Percentiles rank a stretch among this genome's conserved stretches.
These are phyloP conservation scores for Zoanthus sansibaricus DNA, from an alignment of 92 coral and sea anemone species.

Conservation along the genomic window DNA sequence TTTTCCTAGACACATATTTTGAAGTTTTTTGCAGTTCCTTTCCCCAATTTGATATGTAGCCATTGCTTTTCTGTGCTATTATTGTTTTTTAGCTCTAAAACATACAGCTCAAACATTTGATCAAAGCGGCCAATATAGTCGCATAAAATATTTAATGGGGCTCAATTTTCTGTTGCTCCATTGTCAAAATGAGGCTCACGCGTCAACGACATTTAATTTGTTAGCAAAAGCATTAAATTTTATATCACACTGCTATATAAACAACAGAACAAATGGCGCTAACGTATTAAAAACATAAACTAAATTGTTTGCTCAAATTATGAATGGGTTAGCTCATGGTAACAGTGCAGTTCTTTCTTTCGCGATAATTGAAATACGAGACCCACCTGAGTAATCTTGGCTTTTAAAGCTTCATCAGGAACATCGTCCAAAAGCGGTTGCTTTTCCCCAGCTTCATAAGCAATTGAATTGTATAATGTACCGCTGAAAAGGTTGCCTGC, in stretches of 20 bases:
- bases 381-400: conserved; percentile 2
- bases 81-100: neutral
- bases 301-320: neutral
- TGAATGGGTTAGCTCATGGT: neutral
- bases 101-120: neutral
- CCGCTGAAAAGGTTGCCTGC: conserved; percentile 54
- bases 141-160: neutral
- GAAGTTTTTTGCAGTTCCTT: neutral
- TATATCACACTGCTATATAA: neutral
- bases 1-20: neutral
- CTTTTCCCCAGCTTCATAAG: conserved; percentile 29
- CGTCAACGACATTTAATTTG: neutral
- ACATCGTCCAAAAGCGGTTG: conserved; percentile 38
- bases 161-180: neutral
- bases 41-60: neutral
- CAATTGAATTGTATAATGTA: conserved; percentile 52
- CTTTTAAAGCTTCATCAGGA: conserved; percentile 30
- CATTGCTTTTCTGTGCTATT: neutral
- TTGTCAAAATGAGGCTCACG: too few relatives aligned
- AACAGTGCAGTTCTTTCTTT: neutral
- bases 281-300: neutral
- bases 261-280: neutral
- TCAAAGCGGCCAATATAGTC: neutral
- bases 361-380: neutral
- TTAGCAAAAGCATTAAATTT: neutral